phyloP scores from a whole-genome alignment of 2,797 vertebrate species.

The Catharus ustulatus region DNA sequence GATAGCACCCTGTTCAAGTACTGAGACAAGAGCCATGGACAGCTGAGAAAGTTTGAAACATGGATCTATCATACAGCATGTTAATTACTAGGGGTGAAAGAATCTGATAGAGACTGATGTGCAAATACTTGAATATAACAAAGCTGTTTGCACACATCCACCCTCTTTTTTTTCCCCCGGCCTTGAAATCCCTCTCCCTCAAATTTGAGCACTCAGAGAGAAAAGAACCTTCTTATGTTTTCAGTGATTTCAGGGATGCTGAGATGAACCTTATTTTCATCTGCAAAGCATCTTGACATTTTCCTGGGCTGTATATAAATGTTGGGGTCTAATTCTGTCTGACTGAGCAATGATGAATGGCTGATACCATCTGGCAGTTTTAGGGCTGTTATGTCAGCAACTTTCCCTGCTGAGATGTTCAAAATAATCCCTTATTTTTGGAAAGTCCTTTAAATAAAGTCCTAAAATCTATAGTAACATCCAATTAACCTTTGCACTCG shows the following conservation, averaged over 20 bases:
- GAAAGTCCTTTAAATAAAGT: not conserved
- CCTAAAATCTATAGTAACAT: not conserved
- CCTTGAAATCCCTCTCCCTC: not conserved
- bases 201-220: not conserved
- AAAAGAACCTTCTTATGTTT: not conserved
- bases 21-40: not conserved
- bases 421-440: not conserved
- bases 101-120: not conserved
- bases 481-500: not conserved
- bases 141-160: not conserved
- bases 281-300: not conserved
- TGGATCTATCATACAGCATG: not conserved
- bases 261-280: not conserved
- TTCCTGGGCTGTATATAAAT: not conserved
- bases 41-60: not conserved
- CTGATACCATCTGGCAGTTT: not conserved
- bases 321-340: not conserved
- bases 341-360: not conserved
- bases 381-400: not conserved
- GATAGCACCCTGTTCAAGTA: not conserved
- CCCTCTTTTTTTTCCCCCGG: not conserved
- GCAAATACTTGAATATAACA: not conserved
- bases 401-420: not conserved
- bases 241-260: not conserved
- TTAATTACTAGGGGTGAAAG: not conserved